Conservation (phyloP, 2,113 vertebrate genomes). For the Scophthalmus maximus region DNA sequence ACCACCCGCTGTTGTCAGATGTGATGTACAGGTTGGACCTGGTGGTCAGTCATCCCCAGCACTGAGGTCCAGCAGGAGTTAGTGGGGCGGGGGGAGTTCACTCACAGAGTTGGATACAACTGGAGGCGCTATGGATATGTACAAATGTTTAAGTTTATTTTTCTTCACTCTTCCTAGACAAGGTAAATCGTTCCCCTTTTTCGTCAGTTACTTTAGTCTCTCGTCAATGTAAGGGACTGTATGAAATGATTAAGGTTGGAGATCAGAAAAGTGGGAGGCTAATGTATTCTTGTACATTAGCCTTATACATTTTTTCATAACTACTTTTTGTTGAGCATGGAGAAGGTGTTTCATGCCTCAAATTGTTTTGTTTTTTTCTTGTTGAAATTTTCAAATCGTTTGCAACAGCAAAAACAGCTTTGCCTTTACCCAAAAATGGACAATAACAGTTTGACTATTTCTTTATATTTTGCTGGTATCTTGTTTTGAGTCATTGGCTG, state of each 20-base stretch:
- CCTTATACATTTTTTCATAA: too few species aligned
- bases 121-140: slow-evolving; percentile 58
- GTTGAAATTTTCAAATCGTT: too few species aligned
- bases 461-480: neutral
- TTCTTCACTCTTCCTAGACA: slow-evolving; percentile 50
- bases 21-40: slow-evolving; percentile 3
- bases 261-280: neutral
- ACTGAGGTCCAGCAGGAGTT: slow-evolving; percentile 45
- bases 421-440: neutral
- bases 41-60: slow-evolving; percentile 15
- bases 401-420: too few species aligned
- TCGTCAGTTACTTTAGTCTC: slow-evolving; percentile 9
- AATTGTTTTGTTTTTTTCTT: too few species aligned
- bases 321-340: too few species aligned
- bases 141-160: slow-evolving; percentile 64
- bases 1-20: slow-evolving; percentile 1
- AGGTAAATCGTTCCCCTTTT: slow-evolving; percentile 60
- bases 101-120: slow-evolving; percentile 9
- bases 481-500: neutral
- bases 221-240: too few species aligned
- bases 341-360: too few species aligned
- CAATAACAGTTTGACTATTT: neutral
- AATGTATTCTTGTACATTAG: too few species aligned
- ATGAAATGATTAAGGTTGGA: neutral
- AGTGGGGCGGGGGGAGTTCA: slow-evolving; percentile 45